Evolutionary conservation across 2,113 vertebrate species (phyloP), one percentile per base, ranked within the genome.

Genomic region (Semicossyphus pulcher): DNA sequence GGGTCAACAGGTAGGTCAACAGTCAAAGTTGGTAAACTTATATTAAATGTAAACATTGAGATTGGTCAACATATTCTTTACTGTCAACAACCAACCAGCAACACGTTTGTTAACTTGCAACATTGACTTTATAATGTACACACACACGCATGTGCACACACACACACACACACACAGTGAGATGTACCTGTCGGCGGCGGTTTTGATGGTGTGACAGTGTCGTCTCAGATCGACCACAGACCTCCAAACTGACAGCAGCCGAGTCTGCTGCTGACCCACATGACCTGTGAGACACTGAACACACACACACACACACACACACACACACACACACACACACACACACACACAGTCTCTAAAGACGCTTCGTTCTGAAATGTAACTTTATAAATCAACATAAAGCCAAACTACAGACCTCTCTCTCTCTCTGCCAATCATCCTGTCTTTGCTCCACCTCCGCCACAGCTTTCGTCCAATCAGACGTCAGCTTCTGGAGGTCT

Each of bases 121-220:
- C n/a, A n/a, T n/a, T n/a, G n/a, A n/a, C n/a, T n/a, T n/a, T n/a
- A n/a, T n/a, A n/a, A n/a, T n/a, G n/a, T n/a, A n/a, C n/a, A n/a
- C n/a, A n/a, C n/a, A n/a, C n/a, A n/a, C n/a, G n/a, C n/a, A n/a
- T n/a, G n/a, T n/a, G n/a, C n/a, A n/a, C n/a, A n/a, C n/a, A n/a
- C n/a, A 3, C 37, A 15, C 16, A 6, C 7, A n/a, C 41, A 18
- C 41, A 42, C 16, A n/a, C 41, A 44, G 18, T 10, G 23, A 15
- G 21, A 32, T 14, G 2, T 41, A 97, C 96, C 96, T 95, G 93
- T 96, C 96, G 1, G 95, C 95, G 57, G 95, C 95, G 0, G 94
- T 96, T 81, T 95, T 98, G 78, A 97, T 87, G 0, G 93, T 91
- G 86, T 95, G 86, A 58, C 95, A 97, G 16, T 94, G 91, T 9